Evolutionary conservation across 2,888 invertebrate genomes (phyloP).

Genomic region (Drosophila subsilvestris): DNA sequence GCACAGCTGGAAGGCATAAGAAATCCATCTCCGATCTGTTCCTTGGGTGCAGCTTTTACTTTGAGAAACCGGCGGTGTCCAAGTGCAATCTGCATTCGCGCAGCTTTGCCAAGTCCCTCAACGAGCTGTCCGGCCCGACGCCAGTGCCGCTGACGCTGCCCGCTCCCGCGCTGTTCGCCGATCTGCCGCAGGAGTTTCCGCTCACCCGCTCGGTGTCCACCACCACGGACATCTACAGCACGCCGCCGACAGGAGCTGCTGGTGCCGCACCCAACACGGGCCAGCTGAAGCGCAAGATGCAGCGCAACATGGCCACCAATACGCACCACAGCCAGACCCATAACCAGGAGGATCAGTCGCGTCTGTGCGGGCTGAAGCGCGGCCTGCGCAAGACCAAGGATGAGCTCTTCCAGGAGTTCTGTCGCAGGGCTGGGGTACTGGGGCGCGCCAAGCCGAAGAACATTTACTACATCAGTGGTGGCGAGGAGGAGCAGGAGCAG

Average conservation of each 20-base stretch:
- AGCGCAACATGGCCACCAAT: slow-evolving; percentile 78
- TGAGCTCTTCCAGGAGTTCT: slow-evolving; percentile 83
- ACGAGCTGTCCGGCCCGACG: slow-evolving; percentile 81
- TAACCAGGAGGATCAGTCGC: slow-evolving; percentile 48
- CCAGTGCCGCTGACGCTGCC: slow-evolving; percentile 50
- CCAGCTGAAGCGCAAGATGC: slow-evolving; percentile 55
- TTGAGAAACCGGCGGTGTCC: slow-evolving; percentile 80
- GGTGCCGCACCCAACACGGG: not conserved
- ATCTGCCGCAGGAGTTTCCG: slow-evolving; percentile 81
- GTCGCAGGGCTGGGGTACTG: slow-evolving; percentile 80
- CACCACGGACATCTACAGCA: slow-evolving; percentile 82
- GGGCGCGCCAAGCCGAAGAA: slow-evolving; percentile 82
- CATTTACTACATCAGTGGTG: slow-evolving; percentile 82
- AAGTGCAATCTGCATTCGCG: slow-evolving; percentile 83
- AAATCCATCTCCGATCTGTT: fast-evolving
- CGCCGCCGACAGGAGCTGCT: not conserved
- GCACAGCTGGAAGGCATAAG: not conserved
- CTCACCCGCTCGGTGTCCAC: slow-evolving; percentile 84
- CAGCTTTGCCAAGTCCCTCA: slow-evolving; percentile 83
- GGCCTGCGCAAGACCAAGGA: slow-evolving; percentile 83
- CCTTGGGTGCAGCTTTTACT: slow-evolving; percentile 75
- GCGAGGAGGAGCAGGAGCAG: slow-evolving; percentile 48
- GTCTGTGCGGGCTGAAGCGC: slow-evolving; percentile 81
- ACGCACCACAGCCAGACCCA: slow-evolving; percentile 38
- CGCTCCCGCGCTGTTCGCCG: slow-evolving; percentile 58